Evolutionary conservation across 2,797 vertebrate species (phyloP).

Genomic region (Oreochromis grahami): DNA sequence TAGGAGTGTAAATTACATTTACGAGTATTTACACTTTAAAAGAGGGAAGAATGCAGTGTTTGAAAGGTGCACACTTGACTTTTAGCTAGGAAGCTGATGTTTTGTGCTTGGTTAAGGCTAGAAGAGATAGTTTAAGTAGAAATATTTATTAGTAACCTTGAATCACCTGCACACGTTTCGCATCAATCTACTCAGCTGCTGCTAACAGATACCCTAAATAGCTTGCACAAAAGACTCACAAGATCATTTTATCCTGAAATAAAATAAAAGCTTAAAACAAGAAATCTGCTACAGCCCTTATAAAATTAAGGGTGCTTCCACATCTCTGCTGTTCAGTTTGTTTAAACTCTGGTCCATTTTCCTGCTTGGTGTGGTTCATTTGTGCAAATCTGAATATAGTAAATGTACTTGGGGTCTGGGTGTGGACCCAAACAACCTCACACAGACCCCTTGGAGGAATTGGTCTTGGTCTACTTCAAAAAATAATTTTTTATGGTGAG

Average conservation of each 20-base stretch:
- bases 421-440: not conserved
- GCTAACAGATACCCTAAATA: not conserved
- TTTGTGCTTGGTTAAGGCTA: not conserved
- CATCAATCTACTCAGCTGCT: not conserved
- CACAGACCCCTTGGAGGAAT: not conserved
- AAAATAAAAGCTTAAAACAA: not conserved
- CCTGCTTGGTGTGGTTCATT: fast-evolving
- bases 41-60: not conserved
- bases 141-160: not conserved
- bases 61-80: not conserved
- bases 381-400: not conserved
- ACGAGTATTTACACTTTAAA: not conserved
- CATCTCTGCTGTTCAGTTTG: not conserved
- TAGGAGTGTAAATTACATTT: not conserved
- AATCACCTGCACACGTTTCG: not conserved
- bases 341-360: not conserved
- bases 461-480: not conserved
- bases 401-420: not conserved
- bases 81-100: not conserved
- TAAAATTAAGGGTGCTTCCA: not conserved
- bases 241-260: not conserved
- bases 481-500: not conserved
- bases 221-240: not conserved
- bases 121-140: not conserved
- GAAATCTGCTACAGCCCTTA: not conserved